These are phyloP conservation scores for Rhabdomys dilectus DNA, from an alignment of 2,113 vertebrate species.

Conservation along the genomic window DNA sequence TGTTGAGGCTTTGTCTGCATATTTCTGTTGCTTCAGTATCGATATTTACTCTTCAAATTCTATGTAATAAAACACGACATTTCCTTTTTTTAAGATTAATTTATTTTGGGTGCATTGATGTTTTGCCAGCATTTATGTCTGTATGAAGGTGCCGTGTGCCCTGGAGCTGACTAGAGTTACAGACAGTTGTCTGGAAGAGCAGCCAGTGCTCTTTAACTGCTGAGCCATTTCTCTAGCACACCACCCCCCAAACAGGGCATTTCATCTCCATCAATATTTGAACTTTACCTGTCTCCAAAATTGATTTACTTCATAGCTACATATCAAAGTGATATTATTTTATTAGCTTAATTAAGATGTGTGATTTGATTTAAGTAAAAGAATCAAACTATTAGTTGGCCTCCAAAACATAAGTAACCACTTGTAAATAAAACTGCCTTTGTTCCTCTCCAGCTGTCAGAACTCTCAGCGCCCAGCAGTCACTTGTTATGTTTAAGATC, in stretches of 20 bases:
- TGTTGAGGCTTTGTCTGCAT: neutral
- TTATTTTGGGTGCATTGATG: neutral
- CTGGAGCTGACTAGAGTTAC: neutral
- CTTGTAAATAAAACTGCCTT: conserved; percentile 31
- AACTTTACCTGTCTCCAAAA: conserved; percentile 4
- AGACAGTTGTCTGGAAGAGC: neutral
- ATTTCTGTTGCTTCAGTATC: neutral
- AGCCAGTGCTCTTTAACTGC: neutral
- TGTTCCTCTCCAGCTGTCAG: neutral
- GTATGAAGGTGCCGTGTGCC: neutral
- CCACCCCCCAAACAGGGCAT: neutral
- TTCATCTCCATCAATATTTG: neutral
- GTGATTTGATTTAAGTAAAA: conserved; percentile 8
- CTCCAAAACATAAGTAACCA: neutral
- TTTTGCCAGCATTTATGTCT: neutral
- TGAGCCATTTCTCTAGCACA: neutral
- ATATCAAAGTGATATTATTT: neutral
- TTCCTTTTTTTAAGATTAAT: neutral
- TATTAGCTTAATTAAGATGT: conserved; percentile 22
- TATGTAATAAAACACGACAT: neutral
- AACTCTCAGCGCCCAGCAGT: neutral
- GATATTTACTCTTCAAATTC: neutral
- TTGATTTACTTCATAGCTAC: neutral
- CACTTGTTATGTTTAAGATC: neutral
- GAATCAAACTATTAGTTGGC: conserved; percentile 15